phyloP scores from a whole-genome alignment of 2,113 vertebrate species.

The Chrysemys picta region DNA sequence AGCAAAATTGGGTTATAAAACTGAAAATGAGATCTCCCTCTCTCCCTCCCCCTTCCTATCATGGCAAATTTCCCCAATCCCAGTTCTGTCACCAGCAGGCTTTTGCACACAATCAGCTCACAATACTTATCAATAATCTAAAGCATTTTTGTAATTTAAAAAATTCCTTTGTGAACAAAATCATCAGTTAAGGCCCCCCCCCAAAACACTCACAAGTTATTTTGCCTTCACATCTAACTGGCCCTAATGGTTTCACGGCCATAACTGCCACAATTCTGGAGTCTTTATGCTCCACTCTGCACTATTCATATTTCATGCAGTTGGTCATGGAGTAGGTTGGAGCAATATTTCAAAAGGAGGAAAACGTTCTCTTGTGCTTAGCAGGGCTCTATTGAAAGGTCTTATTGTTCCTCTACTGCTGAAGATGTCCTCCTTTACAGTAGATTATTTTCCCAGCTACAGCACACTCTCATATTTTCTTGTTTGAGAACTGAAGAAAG shows the following conservation, averaged over 20 bases:
- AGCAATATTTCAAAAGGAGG: constrained; percentile 1
- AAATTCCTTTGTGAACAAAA: background rate
- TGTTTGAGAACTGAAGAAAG: constrained; percentile 38
- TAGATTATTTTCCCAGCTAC: background rate
- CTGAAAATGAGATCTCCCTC: background rate
- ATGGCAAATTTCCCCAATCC: background rate
- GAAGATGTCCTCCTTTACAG: background rate
- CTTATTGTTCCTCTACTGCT: background rate
- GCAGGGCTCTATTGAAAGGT: background rate
- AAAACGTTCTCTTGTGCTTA: background rate
- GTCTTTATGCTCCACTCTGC: background rate
- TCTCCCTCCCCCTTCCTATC: accelerated
- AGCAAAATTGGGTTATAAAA: background rate
- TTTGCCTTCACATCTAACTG: background rate
- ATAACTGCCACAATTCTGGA: background rate
- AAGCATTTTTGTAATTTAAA: background rate
- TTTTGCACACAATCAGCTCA: background rate
- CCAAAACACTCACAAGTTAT: background rate
- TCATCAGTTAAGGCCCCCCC: background rate
- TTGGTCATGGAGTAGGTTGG: background rate
- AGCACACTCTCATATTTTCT: constrained; percentile 24
- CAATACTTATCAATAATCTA: background rate
- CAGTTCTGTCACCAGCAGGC: too few relatives aligned
- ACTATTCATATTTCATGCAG: background rate
- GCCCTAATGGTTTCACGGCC: background rate